These are phyloP conservation scores for Drosophila ananassae DNA, from an alignment of 1,140 invertebrate genomes.

Conservation along the genomic window DNA sequence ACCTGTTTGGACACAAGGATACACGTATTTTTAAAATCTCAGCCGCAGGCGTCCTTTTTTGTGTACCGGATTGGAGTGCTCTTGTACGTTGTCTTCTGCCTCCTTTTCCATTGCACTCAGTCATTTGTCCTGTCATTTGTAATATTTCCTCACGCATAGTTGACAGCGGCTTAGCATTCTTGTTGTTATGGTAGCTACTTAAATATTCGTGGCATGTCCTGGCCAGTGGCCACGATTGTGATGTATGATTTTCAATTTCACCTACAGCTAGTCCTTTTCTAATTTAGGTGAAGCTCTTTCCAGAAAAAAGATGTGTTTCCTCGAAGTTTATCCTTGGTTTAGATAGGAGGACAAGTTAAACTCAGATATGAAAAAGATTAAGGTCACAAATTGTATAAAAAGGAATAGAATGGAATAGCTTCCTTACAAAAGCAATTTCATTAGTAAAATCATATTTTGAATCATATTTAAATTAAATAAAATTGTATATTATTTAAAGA, in stretches of 20 bases:
- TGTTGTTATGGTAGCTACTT: conserved; percentile 50
- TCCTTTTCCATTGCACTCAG: conserved; percentile 32
- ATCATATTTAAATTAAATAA: no score
- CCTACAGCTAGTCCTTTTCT: conserved; percentile 35
- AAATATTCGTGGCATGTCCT: conserved; percentile 67
- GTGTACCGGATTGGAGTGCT: conserved; percentile 58
- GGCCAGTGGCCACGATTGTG: conserved; percentile 63
- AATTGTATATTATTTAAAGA: no score
- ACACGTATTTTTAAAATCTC: conserved; percentile 63
- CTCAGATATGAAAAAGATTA: background rate
- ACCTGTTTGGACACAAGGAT: conserved; percentile 51
- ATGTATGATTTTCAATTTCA: conserved; percentile 76
- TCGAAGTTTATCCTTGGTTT: conserved; percentile 8
- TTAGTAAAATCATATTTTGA: no score
- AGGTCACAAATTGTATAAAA: background rate
- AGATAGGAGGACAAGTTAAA: conserved; percentile 5
- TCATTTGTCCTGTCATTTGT: conserved; percentile 77
- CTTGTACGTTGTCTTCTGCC: conserved; percentile 25
- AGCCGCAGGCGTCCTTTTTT: conserved; percentile 50
- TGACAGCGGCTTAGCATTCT: conserved; percentile 65
- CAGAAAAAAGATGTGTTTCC: conserved; percentile 1
- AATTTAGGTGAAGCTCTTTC: conserved; percentile 40
- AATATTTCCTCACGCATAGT: conserved; percentile 66
- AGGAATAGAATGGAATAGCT: background rate
- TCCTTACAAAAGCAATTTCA: no score